Percentiles rank a stretch among this genome's conserved stretches.
These are phyloP conservation scores for Sebastes jordani DNA, from an alignment of 2,797 vertebrate genomes.

Conservation along the genomic window DNA sequence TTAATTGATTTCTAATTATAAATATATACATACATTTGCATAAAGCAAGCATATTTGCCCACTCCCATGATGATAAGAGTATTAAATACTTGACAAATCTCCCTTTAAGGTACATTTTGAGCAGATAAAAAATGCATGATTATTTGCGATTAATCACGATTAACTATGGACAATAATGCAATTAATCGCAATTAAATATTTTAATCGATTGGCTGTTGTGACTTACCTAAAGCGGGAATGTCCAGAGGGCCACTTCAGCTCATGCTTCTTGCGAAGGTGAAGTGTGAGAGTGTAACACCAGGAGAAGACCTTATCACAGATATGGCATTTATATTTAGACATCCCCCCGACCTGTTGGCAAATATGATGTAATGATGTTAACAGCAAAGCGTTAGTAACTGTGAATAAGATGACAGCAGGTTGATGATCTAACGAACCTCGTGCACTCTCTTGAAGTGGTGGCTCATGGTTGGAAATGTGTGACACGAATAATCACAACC, in stretches of 20 bases:
- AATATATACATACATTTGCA: too few relatives aligned
- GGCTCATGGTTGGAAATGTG: constrained; percentile 73
- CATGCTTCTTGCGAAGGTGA: constrained; percentile 83
- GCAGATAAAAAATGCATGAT: too few relatives aligned
- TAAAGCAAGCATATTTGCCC: too few relatives aligned
- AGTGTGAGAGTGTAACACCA: constrained; percentile 86
- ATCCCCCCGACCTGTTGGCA: constrained; percentile 73
- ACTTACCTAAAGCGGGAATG: constrained; percentile 82
- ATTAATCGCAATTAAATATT: too few relatives aligned
- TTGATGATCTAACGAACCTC: constrained; percentile 60
- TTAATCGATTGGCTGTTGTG: not conserved
- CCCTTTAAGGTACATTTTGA: too few relatives aligned
- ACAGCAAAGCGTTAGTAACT: not conserved
- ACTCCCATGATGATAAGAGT: too few relatives aligned
- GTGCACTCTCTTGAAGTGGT: constrained; percentile 80
- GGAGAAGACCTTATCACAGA: constrained; percentile 86
- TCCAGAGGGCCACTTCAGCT: constrained; percentile 86
- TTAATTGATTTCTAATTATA: too few relatives aligned
- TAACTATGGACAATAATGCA: too few relatives aligned
- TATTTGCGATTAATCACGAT: too few relatives aligned
- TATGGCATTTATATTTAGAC: constrained; percentile 84
- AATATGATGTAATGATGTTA: not conserved
- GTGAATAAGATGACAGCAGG: not conserved
- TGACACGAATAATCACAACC: constrained; percentile 83
- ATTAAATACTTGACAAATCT: too few relatives aligned